A percentile compares a stretch with the other conserved stretches of the same genome.
These are phyloP conservation scores for Murina feae DNA, from an alignment of 2,113 vertebrate genomes.

Conservation along the genomic window DNA sequence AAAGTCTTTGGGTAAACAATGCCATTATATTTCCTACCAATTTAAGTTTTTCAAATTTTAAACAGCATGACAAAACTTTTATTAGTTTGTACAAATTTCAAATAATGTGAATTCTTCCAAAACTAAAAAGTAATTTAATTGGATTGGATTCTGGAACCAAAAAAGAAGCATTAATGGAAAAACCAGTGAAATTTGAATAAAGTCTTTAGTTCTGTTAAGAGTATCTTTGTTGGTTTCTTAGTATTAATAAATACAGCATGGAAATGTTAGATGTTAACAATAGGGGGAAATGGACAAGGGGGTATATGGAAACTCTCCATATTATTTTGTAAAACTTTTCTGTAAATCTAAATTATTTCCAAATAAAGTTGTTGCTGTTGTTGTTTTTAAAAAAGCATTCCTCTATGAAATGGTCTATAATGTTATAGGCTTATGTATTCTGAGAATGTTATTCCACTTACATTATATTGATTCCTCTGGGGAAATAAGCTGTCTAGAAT, in stretches of 20 bases:
- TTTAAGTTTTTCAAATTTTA: conserved; percentile 5
- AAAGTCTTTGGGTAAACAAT: neutral
- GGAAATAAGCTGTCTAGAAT: neutral
- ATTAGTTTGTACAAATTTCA: neutral
- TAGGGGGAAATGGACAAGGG: neutral
- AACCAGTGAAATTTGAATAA: neutral
- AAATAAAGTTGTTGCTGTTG: neutral
- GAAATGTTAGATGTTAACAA: neutral
- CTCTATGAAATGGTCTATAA: neutral
- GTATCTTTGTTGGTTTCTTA: neutral
- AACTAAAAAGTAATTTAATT: neutral
- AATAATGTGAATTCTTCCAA: neutral
- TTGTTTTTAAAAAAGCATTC: neutral
- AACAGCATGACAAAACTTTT: neutral
- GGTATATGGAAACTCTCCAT: neutral
- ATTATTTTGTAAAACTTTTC: neutral
- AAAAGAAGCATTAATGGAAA: neutral
- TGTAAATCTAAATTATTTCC: neutral
- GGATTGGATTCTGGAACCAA: neutral
- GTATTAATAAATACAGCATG: neutral
- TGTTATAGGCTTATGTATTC: neutral
- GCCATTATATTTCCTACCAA: neutral
- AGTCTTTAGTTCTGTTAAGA: neutral
- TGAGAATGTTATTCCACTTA: neutral
- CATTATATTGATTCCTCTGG: neutral